Evolutionary conservation across 2,888 invertebrate species (phyloP), one percentile per base, ranked within the genome.

Genomic region (Chorisops tibialis): DNA sequence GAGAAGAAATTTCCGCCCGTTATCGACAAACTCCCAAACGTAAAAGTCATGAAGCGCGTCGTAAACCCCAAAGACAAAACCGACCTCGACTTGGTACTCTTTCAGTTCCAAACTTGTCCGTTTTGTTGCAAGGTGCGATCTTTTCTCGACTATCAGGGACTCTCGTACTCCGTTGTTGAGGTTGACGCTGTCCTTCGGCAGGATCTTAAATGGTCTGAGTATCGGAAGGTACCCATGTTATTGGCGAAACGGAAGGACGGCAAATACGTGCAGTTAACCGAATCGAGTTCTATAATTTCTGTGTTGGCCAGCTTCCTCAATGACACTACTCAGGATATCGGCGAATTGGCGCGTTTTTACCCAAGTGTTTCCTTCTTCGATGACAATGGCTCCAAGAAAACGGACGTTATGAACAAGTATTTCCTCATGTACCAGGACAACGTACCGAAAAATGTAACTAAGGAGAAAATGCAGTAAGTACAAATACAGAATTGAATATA

Each of bases 71-170:
- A 81, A 3, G 91, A 92, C 72, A 79, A 73, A 1, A 82, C 82
- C 47, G 87, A 87, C 22, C 79, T 95, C 62, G 87, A 93, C 69
- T 78, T 99, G 48, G 88, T 92, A 0, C 80, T 99, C 16, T 99
- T 92, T 74, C 99, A 99, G 81, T 99, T 96, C 75, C 91, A 96
- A 71, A 96, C 96, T 0, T 99, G 98, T 73, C 98, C 98, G 1
- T 98, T 97, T 77, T 97, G 97, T 78, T 96, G 96, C 74, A 98
- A 97, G 82, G 78, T 78, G 2, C 83, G 96, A 63, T 89, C 93
- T 0, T 92, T 89, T 75, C 81, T 99, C 11, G 97, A 99, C 77
- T 94, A 89, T 70, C 86, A 89, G 75, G 96, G 97, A 1, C 85
- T 98, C 61, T 91, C 93, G 0, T 99, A 99, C 75, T 90, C 98